Percentiles rank a stretch among this genome's conserved stretches.
Evolutionary conservation across 2,113 vertebrate genomes (phyloP).

Genomic region (Dromaius novaehollandiae): DNA sequence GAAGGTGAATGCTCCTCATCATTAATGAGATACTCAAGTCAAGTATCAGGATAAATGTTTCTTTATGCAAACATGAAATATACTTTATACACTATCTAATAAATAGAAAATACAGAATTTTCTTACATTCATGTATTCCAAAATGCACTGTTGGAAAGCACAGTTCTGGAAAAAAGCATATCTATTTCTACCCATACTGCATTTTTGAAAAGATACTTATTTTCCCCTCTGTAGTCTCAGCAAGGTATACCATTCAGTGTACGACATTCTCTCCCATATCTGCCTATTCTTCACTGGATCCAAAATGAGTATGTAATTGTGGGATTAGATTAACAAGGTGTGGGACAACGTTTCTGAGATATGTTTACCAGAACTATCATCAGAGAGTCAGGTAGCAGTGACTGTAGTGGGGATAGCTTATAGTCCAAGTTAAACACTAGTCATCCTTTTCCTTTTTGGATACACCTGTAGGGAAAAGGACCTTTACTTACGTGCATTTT

Average conservation of each 20-base stretch:
- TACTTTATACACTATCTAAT: not conserved
- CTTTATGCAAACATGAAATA: not conserved
- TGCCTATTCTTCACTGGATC: not conserved
- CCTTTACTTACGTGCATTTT: not conserved
- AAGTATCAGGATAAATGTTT: not conserved
- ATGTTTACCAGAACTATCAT: not conserved
- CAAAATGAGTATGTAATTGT: not conserved
- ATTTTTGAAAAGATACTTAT: not conserved
- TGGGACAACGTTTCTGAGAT: not conserved
- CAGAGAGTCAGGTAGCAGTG: not conserved
- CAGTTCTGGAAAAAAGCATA: not conserved
- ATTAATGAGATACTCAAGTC: not conserved
- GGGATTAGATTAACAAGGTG: not conserved
- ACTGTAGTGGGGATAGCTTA: not conserved
- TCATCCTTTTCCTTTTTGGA: not conserved
- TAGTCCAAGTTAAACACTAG: not conserved
- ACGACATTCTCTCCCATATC: not conserved
- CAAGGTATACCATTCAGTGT: accelerated
- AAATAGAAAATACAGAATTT: not conserved
- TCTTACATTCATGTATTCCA: not conserved
- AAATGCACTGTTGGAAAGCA: not conserved
- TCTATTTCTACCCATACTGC: not conserved
- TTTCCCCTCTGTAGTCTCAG: not conserved
- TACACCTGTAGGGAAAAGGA: not conserved
- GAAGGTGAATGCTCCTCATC: not conserved